phyloP scores from a whole-genome alignment of 2,888 invertebrate species.

The Tipula lateralis region DNA sequence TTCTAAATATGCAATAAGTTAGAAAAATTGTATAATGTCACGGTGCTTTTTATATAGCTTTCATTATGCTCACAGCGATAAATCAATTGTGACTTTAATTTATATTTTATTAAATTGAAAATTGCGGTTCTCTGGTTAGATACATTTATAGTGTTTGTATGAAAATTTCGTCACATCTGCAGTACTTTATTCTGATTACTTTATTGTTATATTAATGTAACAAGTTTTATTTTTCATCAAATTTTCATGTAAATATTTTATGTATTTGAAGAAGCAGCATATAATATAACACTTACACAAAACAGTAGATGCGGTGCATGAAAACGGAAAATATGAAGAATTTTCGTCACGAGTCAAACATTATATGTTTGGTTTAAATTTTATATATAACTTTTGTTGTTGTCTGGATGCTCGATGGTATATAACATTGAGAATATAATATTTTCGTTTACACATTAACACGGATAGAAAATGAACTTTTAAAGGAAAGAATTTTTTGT shows the following conservation, averaged over 20 bases:
- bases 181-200: not conserved
- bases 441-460: conserved; percentile 1
- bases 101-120: not conserved
- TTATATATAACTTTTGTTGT: not conserved
- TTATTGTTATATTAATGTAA: not conserved
- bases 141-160: not conserved
- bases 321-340: not conserved
- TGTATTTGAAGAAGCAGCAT: not conserved
- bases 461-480: not conserved
- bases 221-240: not conserved
- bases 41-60: not conserved
- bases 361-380: not conserved
- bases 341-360: not conserved
- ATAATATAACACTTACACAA: not conserved
- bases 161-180: not conserved
- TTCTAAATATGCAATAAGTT: not conserved
- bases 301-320: not conserved
- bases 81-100: not conserved
- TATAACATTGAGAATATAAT: not conserved
- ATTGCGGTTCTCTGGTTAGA: not conserved
- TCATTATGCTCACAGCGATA: not conserved
- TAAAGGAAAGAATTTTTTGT: not conserved
- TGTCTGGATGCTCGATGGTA: not conserved
- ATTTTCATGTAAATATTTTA: not conserved
- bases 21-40: not conserved